Conservation (phyloP, 2,888 invertebrate genomes). For the Epinotia demarniana region DNA sequence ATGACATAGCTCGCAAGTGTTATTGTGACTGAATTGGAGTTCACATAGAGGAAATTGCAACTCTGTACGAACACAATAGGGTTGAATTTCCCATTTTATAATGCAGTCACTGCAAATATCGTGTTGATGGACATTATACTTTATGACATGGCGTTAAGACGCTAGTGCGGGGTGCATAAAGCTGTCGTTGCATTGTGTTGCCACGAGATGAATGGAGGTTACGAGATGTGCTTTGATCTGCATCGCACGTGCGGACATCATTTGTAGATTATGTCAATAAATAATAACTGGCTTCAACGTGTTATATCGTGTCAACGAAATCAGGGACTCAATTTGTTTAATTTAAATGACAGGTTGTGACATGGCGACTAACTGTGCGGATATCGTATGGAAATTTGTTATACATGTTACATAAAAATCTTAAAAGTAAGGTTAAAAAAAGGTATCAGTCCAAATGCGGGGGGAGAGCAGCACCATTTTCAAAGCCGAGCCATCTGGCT, state of each 20-base stretch:
- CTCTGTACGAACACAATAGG: not conserved
- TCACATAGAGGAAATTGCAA: not conserved
- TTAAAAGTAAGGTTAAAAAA: too few relatives aligned
- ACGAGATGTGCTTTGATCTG: slow-evolving; percentile 25
- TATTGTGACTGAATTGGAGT: slow-evolving; percentile 27
- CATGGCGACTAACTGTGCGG: too few relatives aligned
- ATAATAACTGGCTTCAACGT: not conserved
- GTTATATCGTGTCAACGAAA: not conserved
- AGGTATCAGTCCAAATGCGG: too few relatives aligned
- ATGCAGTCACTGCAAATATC: not conserved
- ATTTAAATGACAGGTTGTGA: too few relatives aligned
- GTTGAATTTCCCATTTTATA: not conserved
- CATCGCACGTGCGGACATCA: slow-evolving; percentile 27
- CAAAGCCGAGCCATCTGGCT: too few relatives aligned
- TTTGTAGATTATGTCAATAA: slow-evolving; percentile 17
- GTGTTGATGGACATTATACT: slow-evolving; percentile 21
- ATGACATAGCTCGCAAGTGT: slow-evolving; percentile 10
- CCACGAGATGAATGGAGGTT: slow-evolving; percentile 32
- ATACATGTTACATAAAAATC: too few relatives aligned
- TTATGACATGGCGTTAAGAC: slow-evolving; percentile 16
- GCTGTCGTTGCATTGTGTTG: slow-evolving; percentile 29
- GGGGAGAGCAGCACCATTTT: too few relatives aligned
- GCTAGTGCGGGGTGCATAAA: slow-evolving; percentile 9
- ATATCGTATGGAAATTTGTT: too few relatives aligned
- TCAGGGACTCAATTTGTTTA: not conserved